Percentiles rank a stretch among this genome's conserved stretches.
Evolutionary conservation across 1,140 invertebrate genomes (phyloP).

Genomic region (Lysiphlebus fabarum): DNA sequence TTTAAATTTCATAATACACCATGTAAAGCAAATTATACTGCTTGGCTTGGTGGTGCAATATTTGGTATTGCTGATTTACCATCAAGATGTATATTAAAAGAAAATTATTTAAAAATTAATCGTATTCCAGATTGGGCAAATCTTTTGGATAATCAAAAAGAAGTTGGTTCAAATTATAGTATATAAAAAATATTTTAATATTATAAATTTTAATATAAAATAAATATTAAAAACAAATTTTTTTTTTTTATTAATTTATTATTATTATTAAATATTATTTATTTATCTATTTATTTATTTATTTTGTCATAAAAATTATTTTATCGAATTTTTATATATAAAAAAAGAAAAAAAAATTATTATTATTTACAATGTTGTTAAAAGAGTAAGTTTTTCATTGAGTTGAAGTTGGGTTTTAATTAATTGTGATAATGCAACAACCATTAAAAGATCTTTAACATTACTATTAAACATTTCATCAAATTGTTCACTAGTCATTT

Average conservation of each 20-base stretch:
- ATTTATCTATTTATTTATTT: too few species aligned
- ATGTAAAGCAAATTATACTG: constrained; percentile 78
- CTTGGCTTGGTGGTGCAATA: constrained; percentile 84
- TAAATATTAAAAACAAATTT: not conserved
- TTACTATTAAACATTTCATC: constrained; percentile 94
- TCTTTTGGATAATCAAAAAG: constrained; percentile 62
- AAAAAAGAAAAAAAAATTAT: too few species aligned
- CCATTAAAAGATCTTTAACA: constrained; percentile 95
- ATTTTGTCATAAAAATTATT: too few species aligned
- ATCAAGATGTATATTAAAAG: constrained; percentile 70
- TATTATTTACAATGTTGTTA: constrained; percentile 64
- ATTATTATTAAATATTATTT: constrained; percentile 1
- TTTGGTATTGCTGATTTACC: constrained; percentile 79
- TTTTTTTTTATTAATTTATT: constrained; percentile 11
- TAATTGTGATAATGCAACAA: constrained; percentile 91
- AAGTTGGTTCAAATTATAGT: constrained; percentile 22
- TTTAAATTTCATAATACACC: constrained; percentile 78
- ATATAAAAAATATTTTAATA: constrained; percentile 13
- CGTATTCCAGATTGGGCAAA: constrained; percentile 80
- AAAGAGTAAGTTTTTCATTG: constrained; percentile 88
- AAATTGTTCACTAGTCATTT: constrained; percentile 86
- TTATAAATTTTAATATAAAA: constrained; percentile 3
- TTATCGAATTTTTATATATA: too few species aligned
- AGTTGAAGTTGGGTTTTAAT: constrained; percentile 92
- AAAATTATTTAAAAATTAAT: constrained; percentile 68